phyloP scores from a whole-genome alignment of 2,888 invertebrate species.

The Netelia inedita region DNA sequence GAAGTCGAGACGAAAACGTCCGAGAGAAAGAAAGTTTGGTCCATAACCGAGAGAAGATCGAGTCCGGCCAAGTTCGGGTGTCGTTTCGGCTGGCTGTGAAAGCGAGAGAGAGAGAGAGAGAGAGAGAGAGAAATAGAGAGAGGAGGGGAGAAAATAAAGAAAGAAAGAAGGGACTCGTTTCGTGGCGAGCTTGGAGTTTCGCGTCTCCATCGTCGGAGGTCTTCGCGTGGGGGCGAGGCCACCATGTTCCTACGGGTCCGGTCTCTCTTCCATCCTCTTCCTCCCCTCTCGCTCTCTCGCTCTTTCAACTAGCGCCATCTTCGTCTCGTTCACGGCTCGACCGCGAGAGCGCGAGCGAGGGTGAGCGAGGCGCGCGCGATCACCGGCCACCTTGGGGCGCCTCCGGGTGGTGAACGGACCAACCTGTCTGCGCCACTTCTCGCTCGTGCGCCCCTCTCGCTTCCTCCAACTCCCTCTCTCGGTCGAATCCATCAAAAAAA shows the following conservation, averaged over 20 bases:
- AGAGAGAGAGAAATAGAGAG: conserved; percentile 59
- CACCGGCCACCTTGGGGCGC: conserved; percentile 83
- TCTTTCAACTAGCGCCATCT: conserved; percentile 49
- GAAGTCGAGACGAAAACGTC: conserved; percentile 40
- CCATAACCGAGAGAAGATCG: conserved; percentile 48
- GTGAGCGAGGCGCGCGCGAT: conserved; percentile 76
- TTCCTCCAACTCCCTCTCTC: conserved; percentile 9
- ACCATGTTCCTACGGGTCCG: conserved; percentile 81
- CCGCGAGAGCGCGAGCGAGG: conserved; percentile 11
- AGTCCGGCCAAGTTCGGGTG: conserved; percentile 55
- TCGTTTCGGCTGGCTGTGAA: conserved; percentile 52
- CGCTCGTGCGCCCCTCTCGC: conserved; percentile 45
- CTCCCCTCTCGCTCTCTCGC: conserved; percentile 26
- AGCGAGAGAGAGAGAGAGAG: conserved; percentile 32
- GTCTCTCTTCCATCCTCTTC: conserved; percentile 62
- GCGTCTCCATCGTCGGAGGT: conserved; percentile 80
- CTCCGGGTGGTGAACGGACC: conserved; percentile 83
- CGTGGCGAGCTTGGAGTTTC: conserved; percentile 63
- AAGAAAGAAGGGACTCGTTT: conserved; percentile 63
- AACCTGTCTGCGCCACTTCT: conserved; percentile 79
- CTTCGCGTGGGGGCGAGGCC: conserved; percentile 85
- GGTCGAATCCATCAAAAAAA: neutral
- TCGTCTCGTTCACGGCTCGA: conserved; percentile 70
- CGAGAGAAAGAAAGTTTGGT: conserved; percentile 33
- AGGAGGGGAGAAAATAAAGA: conserved; percentile 56